Base-by-base conservation (phyloP, 2,888 invertebrate genomes). In the Morinoia aosen region DNA sequence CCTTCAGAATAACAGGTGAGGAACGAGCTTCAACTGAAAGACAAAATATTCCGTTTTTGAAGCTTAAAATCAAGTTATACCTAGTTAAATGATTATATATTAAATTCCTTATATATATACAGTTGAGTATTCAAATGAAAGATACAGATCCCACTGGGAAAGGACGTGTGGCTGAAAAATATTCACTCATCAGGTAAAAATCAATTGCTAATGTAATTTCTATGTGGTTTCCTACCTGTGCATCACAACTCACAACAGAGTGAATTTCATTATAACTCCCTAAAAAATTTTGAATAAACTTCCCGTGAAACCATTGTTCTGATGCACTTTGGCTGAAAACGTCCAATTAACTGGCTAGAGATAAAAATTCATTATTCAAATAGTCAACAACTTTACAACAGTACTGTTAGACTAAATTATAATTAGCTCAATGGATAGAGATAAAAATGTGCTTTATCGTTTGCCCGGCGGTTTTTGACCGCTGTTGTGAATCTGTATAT, bases 401-500 rank as follows among this genome's bases (percentile, higher is more conserved):
- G 56, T 57, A 57, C 56, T 10, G 76, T 76, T 76, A 76, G 8
- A 93, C n/a, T 93, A 93, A 33, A 56, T 90, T 90, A 90, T 33
- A 90, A 90, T 90, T 90, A 90, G 90, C 12, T 90, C 93, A 93
- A 93, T 57, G 56, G 93, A 93, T 57, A 93, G 57, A 19, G 57
- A 93, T 91, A 93, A 25, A 48, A 93, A 33, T 57, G n/a, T 57
- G n/a, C 57, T 93, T 96, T 95, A 96, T 96, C 96, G 96, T 91
- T 96, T 96, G 88, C 96, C 95, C 16, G 96, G 96, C n/a, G 96
- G 96, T n/a, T 96, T 96, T 25, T 96, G 96, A n/a, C 96, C 96
- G 33, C 97, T 97, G 58, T 40, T 95, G 97, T 99, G 99, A 96
- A 99, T 99, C 97, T 99, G 99, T 97, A 99, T 98, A 97, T 99